Conservation (phyloP, 2,113 vertebrate genomes). For the Corapipo altera region DNA sequence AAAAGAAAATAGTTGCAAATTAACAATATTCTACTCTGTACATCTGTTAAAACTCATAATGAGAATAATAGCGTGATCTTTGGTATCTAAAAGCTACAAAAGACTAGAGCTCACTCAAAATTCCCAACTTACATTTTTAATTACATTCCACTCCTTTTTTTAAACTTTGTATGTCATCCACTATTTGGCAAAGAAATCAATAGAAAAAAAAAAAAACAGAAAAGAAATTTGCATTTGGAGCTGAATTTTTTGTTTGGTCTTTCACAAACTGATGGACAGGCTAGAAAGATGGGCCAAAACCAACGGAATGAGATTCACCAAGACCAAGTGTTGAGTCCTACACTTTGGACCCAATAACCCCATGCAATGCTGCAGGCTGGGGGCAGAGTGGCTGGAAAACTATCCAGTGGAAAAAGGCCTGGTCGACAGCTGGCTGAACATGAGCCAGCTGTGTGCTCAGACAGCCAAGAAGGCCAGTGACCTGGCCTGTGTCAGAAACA, state of each 20-base stretch:
- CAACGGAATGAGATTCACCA: background rate
- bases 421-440: background rate
- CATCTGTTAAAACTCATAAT: background rate
- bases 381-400: background rate
- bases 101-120: background rate
- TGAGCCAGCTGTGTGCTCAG: background rate
- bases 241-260: background rate
- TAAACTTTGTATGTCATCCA: background rate
- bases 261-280: background rate
- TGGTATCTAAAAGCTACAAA: background rate
- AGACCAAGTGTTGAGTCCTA: background rate
- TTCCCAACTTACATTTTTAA: background rate
- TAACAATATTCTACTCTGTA: background rate
- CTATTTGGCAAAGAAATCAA: background rate
- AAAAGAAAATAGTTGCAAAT: background rate
- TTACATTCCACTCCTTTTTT: background rate
- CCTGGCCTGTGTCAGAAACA: background rate
- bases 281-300: background rate
- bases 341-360: background rate
- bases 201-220: background rate
- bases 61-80: background rate
- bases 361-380: background rate
- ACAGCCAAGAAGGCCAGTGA: background rate
- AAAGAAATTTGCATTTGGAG: background rate
- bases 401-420: background rate